Base-by-base conservation (phyloP, 2,888 invertebrate genomes). In the Antitype chi region DNA sequence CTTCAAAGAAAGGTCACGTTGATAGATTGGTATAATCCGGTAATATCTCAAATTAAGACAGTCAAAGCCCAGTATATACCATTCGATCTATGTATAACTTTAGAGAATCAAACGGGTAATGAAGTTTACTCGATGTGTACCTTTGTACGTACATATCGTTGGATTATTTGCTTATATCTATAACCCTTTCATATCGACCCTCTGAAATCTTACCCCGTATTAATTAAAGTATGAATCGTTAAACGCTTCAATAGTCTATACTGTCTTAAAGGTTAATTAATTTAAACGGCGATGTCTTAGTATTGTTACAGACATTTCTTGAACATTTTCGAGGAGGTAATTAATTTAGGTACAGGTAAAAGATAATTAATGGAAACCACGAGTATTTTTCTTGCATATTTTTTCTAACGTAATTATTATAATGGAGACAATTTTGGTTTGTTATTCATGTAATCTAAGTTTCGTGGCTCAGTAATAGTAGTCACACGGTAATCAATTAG, bases 171-270 rank as follows among this genome's bases (percentile, higher is more conserved):
- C 63, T 38, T 64, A n/a, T 66, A 73, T 71, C 62, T 72, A 13
- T 73, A 64, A 73, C 28, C 78, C 38, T 63, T 76, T 62, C 71
- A 68, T 74, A 66, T 64, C 64, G 23, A 62, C 70, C 63, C 59
- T 59, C 64, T 47, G 73, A 75, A 77, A 59, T 74, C 78, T 72
- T 70, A 76, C 72, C 53, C 38, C 47, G 25, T 55, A 71, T 80
- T 81, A 86, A 86, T 85, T 80, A 78, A 70, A 82, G 43, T 67
- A 62, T 78, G 62, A 67, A 83, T 83, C 74, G 55, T 74, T 70
- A 81, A 81, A 78, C 49, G 66, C 17, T 73, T 49, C 38, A 72
- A 76, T 25, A 23, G 43, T 47, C 52, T 75, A 73, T 73, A 63
- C 72, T 73, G 59, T 78, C 38, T 76, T 62, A 62, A 47, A 69